These are phyloP conservation scores for Lithobius niger DNA, from an alignment of 1,140 invertebrate species.

Conservation along the genomic window DNA sequence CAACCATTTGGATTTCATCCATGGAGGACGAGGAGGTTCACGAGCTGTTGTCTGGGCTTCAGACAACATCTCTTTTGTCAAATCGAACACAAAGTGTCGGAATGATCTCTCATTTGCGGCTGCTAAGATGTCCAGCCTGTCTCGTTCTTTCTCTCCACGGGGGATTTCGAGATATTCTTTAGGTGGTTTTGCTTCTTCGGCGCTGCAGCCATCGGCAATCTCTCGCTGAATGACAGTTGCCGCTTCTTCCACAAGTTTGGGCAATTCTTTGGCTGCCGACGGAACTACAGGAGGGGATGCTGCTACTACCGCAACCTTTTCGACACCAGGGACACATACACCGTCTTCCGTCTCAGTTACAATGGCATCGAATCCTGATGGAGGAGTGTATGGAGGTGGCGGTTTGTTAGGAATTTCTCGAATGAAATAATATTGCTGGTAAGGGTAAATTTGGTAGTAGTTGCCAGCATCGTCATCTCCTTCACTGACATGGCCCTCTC, in stretches of 20 bases:
- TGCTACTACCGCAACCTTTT: too few species aligned
- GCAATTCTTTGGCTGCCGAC: conserved; percentile 23
- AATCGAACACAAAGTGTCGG: conserved; percentile 12
- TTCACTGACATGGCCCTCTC: conserved; percentile 6
- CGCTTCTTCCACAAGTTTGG: conserved; percentile 17
- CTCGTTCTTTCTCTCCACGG: background rate
- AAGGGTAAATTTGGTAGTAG: conserved; percentile 12
- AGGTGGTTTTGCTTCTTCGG: background rate
- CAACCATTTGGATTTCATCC: conserved; percentile 34
- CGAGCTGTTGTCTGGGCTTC: conserved; percentile 22
- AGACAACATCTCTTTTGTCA: conserved; percentile 24
- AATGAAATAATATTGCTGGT: conserved; percentile 32
- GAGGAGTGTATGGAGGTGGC: conserved; percentile 53
- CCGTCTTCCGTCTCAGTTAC: conserved; percentile 14
- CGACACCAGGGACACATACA: conserved; percentile 16
- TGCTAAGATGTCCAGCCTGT: background rate
- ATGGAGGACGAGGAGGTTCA: conserved; percentile 33
- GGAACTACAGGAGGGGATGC: conserved; percentile 25
- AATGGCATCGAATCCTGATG: conserved; percentile 16
- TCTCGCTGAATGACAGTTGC: background rate
- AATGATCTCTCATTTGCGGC: conserved; percentile 24
- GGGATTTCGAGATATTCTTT: background rate
- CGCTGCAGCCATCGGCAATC: too few species aligned
- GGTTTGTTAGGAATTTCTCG: conserved; percentile 55
- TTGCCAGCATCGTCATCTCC: background rate